Evolutionary conservation across 2,113 vertebrate genomes (phyloP), one percentile per base, ranked within the genome.

Genomic region (Pterocles gutturalis): DNA sequence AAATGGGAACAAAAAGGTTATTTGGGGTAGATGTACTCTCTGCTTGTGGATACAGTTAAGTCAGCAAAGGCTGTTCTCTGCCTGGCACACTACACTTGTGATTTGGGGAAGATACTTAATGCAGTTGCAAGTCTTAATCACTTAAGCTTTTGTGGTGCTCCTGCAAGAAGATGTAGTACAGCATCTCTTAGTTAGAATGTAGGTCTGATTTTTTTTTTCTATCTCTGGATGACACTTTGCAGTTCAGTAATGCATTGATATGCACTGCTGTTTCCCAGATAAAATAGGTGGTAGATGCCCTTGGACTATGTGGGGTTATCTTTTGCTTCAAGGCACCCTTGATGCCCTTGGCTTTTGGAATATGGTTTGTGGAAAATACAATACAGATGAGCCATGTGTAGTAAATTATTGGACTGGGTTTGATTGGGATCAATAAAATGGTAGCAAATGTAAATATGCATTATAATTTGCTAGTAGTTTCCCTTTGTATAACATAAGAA

Each of bases 1-100:
- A 60, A 92, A 73, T 34, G 80, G 90, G 85, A 91, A 46, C 89
- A 91, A 79, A 80, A 55, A 72, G 73, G 49, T 93, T 88, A 83
- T 91, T 92, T 94, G 49, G 79, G 85, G 78, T 80, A 57, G 90
- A 10, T 65, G 41, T 26, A 19, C 36, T 80, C 94, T 76, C 31
- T 87, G 46, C 66, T 72, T 53, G 48, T 84, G 53, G 82, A 29
- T 87, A 41, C 33, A 17, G 55, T 28, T 21, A 46, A 90, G 92
- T 83, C 88, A 87, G 82, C 80, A 84, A 33, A 71, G 51, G 28
- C 60, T 55, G 19, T 33, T 88, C 16, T 77, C 31, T 72, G 41
- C 62, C 34, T 70, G 41, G 41, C 21, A 22, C 15, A 3, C 1
- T 12, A 12, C 2, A 2, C 38, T 70, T 51, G 17, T 49, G 31